phyloP scores from a whole-genome alignment of 2,888 invertebrate genomes.

The Eremobia ochroleuca region DNA sequence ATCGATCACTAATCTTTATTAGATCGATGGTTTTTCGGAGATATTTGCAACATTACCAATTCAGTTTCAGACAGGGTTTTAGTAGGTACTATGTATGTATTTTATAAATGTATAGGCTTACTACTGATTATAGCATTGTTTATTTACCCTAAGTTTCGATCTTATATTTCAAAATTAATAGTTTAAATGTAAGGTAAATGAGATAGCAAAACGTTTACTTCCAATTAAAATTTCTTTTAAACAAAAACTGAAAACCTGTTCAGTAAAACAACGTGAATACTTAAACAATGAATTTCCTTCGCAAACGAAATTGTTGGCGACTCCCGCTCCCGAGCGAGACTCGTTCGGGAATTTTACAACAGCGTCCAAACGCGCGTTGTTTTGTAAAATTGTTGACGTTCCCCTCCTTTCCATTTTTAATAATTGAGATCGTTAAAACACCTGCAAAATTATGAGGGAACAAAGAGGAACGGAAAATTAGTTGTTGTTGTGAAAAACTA shows the following conservation, averaged over 20 bases:
- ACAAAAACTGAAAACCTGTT: not conserved
- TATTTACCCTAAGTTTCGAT: too few relatives aligned
- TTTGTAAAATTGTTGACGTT: slow-evolving; percentile 16
- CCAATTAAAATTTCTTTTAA: not conserved
- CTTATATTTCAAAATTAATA: too few relatives aligned
- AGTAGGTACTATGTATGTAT: too few relatives aligned
- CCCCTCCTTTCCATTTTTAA: slow-evolving; percentile 13
- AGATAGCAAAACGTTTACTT: not conserved
- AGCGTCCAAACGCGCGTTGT: not conserved
- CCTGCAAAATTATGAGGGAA: not conserved
- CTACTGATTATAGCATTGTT: not conserved
- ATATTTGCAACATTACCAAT: slow-evolving; percentile 1
- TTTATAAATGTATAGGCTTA: not conserved
- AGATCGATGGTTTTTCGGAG: not conserved
- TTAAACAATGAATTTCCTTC: slow-evolving; percentile 1
- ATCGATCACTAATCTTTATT: too few relatives aligned
- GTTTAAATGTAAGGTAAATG: not conserved
- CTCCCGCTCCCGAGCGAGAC: not conserved
- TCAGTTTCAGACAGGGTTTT: not conserved
- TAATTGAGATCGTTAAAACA: slow-evolving; percentile 27
- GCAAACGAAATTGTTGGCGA: slow-evolving; percentile 17
- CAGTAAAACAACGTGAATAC: slow-evolving; percentile 2
- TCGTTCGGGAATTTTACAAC: slow-evolving; percentile 19
- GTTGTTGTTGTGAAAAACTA: not conserved
- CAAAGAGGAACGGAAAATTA: not conserved